Conservation (phyloP, 2,113 vertebrate genomes). For the Rhabdomys dilectus region DNA sequence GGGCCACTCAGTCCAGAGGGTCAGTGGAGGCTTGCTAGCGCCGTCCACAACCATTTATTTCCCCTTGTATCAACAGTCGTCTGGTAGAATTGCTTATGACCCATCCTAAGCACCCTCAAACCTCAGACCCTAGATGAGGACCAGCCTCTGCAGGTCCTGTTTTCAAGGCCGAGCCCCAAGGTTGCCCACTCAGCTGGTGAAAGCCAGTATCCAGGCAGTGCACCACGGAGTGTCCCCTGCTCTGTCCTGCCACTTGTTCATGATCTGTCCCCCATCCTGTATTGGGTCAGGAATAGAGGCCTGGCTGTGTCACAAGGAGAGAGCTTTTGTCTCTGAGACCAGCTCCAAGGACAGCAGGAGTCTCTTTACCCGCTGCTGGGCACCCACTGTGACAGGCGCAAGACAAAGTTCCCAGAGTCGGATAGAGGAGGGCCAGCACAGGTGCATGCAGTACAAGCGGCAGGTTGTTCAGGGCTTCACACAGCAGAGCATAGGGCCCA, state of each 20-base stretch:
- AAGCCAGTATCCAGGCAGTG: fast-evolving
- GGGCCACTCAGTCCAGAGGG: background rate
- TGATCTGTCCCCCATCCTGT: fast-evolving
- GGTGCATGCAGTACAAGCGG: background rate
- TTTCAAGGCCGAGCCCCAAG: background rate
- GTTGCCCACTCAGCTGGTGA: background rate
- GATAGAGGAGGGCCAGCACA: background rate
- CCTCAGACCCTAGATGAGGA: background rate
- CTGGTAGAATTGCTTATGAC: background rate
- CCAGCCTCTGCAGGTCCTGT: fast-evolving
- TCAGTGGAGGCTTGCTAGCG: background rate
- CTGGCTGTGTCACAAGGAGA: background rate
- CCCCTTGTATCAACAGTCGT: conserved; percentile 58
- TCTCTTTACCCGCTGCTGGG: too few species aligned
- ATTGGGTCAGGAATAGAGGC: background rate
- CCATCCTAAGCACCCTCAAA: background rate
- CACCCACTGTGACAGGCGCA: background rate
- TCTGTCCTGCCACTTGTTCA: background rate
- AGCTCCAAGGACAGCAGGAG: background rate
- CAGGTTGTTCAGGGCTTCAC: background rate
- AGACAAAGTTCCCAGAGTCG: too few species aligned
- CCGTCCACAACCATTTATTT: conserved; percentile 4
- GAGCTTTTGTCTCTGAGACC: background rate
- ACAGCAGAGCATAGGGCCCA: background rate
- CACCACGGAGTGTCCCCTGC: fast-evolving